phyloP scores from a whole-genome alignment of 2,888 invertebrate genomes.

The Calliopum simillimum region DNA sequence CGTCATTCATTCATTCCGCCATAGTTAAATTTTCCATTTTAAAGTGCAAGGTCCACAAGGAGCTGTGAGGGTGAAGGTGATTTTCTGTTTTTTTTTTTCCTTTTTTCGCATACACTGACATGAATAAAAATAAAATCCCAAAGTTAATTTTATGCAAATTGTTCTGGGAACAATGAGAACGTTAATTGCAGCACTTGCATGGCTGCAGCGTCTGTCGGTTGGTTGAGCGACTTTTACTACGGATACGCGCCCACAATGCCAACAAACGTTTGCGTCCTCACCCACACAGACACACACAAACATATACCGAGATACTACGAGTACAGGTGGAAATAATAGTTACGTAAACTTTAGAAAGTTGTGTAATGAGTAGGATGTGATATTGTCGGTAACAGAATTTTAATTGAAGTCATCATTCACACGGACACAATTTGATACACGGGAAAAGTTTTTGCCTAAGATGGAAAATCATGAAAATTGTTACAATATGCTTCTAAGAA shows the following conservation, averaged over 20 bases:
- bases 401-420: too few relatives aligned
- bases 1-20: background rate
- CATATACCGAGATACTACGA: background rate
- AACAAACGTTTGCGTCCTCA: background rate
- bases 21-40: too few relatives aligned
- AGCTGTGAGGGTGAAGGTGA: background rate
- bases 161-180: constrained; percentile 29
- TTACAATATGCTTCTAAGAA: too few relatives aligned
- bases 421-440: too few relatives aligned
- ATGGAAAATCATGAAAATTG: too few relatives aligned
- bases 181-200: constrained; percentile 30
- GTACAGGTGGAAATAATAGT: background rate
- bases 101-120: background rate
- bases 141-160: constrained; percentile 41
- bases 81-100: background rate
- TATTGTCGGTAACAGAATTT: too few relatives aligned
- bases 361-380: too few relatives aligned
- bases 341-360: too few relatives aligned
- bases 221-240: background rate
- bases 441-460: too few relatives aligned
- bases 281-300: background rate
- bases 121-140: constrained; percentile 3
- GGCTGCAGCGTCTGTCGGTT: constrained; percentile 17
- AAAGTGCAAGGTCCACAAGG: too few relatives aligned
- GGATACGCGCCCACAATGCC: constrained; percentile 6